phyloP scores from a whole-genome alignment of 2,888 invertebrate genomes.

The Cryptocheilus praepositus region DNA sequence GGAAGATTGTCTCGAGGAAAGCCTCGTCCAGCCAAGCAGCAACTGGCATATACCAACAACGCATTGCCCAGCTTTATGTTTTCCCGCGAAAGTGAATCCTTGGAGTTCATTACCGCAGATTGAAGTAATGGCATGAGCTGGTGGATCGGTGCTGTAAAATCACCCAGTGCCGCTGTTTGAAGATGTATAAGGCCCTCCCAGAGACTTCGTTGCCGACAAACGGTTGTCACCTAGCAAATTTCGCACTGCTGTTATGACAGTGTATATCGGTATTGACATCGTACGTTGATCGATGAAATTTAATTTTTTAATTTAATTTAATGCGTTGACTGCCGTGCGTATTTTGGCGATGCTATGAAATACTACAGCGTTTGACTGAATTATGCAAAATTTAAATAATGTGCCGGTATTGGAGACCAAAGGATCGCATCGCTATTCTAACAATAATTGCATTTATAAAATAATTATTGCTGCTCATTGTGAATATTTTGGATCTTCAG shows the following conservation, averaged over 20 bases:
- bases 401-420: too few species aligned
- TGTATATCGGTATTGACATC: too few species aligned
- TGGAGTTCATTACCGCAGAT: constrained; percentile 67
- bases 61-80: constrained; percentile 84
- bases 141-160: constrained; percentile 83
- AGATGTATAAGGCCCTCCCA: constrained; percentile 83
- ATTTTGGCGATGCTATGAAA: too few species aligned
- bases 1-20: constrained; percentile 84
- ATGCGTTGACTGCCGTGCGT: too few species aligned
- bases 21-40: constrained; percentile 90
- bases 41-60: constrained; percentile 89
- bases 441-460: too few species aligned
- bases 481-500: too few species aligned
- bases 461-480: too few species aligned
- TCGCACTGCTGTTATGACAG: neutral
- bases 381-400: too few species aligned
- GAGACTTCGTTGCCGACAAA: constrained; percentile 80
- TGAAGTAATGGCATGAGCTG: constrained; percentile 78
- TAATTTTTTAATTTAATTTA: too few species aligned
- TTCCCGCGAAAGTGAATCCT: constrained; percentile 57
- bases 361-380: too few species aligned
- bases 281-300: too few species aligned
- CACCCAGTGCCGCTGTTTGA: constrained; percentile 81
- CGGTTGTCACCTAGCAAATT: constrained; percentile 76
- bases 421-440: too few species aligned